Evolutionary conservation across 2,888 invertebrate genomes (phyloP), one percentile per base, ranked within the genome.

Genomic region (Brachypterus glaber): DNA sequence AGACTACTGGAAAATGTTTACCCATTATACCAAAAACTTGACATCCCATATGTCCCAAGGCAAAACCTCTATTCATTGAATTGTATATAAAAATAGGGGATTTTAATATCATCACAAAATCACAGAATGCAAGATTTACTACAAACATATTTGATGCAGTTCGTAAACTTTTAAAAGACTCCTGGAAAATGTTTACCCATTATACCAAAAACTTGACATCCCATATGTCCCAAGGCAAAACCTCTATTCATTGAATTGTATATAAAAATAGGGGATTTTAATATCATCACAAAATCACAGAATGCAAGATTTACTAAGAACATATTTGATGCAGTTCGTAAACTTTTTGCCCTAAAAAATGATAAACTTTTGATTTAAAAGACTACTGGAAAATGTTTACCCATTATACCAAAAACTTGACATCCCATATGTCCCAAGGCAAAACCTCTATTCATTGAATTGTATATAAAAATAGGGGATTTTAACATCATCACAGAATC

Each of bases 401-500:
- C 89, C 57, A 87, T 73, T 32, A 82, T 65, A 0, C 72, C 79
- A 55, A 83, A 89, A 46, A 84, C 72, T 58, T 85, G 82, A 55
- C 89, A 89, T 1, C 82, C 87, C 0, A 77, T 44, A 34, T 77
- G 70, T 1, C 89, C 89, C 3, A 73, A 55, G 0, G 84, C 86
- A 48, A 79, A 88, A 1, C 88, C 88, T 44, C 75, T 72, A 59
- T 81, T 73, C 49, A 83, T 83, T 18, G 86, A 85, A 58, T 88
- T 88, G 63, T 85, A 86, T 50, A 88, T 84, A 60, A 88, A 86
- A 46, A 89, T 77, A 0, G 88, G 88, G 0, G 86, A 74, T 66
- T 89, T 89, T 18, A 76, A 63, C 87, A 88, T 87, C 89, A 89
- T 89, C 17, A 86, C 65, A 54, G 89, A 88, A 64, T 89, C 89